Base-by-base conservation (phyloP, 2,888 invertebrate species). In the Drosophila ochracea region DNA sequence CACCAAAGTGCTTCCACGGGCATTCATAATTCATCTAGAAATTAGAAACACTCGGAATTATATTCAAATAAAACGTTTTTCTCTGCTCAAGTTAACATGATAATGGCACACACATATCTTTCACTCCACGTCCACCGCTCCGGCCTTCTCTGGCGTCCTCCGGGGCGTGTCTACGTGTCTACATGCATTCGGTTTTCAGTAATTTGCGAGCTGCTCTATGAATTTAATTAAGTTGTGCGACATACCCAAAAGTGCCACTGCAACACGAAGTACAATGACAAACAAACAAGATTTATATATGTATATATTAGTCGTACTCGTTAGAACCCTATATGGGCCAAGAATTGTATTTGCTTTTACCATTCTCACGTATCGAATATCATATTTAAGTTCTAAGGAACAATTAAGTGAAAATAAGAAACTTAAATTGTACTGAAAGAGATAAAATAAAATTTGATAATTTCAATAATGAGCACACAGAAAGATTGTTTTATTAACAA, bases 41-140 rank as follows among this genome's bases (percentile, higher is more conserved):
- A 91, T 92, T 91, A 77, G 84, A 80, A 90, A 90, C 84, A 89
- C 84, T 90, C 79, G 82, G 82, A 80, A 91, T 86, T 86, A 89
- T 85, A 84, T 82, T 80, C 84, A 64, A 83, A 91, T 91, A 82
- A 86, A 90, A 82, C 80, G 80, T 71, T 84, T 86, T 81, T 71
- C 68, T 59, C 60, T 37, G 55, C 66, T 59, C 25, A 41, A 39
- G 73, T 54, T 73, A 47, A 59, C 57, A 58, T 49, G 25, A 43
- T 69, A 68, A 68, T 68, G 28, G 19, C 55, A 43, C 39, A 31
- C 11, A 72, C 50, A 59, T 52, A 59, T 73, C 53, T 35, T 50
- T 52, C 33, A 55, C 59, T 72, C 30, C 21, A n/a, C 25, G 30
- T 7, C 39, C 49, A 25, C 21, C 30, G 30, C n/a, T n/a, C 53